Evolutionary conservation across 2,797 vertebrate species (phyloP), one percentile per base, ranked within the genome.

Genomic region (Gambelia wislizenii): DNA sequence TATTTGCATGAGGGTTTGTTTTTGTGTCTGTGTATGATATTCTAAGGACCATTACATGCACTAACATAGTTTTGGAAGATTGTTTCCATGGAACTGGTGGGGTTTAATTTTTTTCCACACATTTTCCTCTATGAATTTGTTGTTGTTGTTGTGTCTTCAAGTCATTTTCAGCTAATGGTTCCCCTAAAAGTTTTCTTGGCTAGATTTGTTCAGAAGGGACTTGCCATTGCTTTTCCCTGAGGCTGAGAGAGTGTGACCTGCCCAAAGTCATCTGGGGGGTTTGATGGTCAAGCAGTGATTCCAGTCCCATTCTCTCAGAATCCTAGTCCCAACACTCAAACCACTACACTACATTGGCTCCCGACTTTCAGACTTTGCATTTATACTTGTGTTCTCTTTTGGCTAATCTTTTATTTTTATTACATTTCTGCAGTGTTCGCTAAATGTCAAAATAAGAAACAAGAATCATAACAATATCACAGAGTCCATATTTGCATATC

Each of bases 381-480:
- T 83, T 69, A 1, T 6, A 0, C 90, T 91, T 90, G 36, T 77
- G 82, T 85, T 81, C 82, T 74, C 2, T 61, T 56, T 91, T 72
- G 36, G 18, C n/a, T 36, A n/a, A 72, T 72, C 36, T 75, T 75
- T 75, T 75, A 42, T 44, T 22, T 90, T 3, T 25, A 52, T 39
- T 78, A 59, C 14, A 47, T 67, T 67, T 33, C 88, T 78, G 30
- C 54, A 72, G 49, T 20, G 39, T 59, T 72, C n/a, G 56, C 42
- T 81, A 6, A 14, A 2, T 84, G 56, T 69, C 79, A 85, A 69
- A 89, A 4, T 25, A 74, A 87, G 89, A 86, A 92, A 80, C 39
- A 88, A 92, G 75, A 87, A 70, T 20, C 0, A 0, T 42, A 33
- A 56, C 81, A 93, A 89, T 76, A 87, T 70, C 72, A 49, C n/a